Evolutionary conservation across 2,113 vertebrate species (phyloP), one percentile per base, ranked within the genome.

Genomic region (Tachycineta bicolor): DNA sequence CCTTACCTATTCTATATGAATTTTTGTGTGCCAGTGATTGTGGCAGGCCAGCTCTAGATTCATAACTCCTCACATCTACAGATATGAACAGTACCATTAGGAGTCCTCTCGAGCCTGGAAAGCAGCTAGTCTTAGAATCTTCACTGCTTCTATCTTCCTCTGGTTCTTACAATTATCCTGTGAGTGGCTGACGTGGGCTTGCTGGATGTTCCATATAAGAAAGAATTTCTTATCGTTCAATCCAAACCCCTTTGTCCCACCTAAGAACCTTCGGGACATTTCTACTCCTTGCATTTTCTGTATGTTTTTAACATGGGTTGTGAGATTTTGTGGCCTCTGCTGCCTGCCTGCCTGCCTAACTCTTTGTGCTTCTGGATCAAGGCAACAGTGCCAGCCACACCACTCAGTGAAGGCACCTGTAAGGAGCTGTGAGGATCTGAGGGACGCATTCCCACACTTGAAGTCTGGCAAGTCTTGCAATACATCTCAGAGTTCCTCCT

Each of bases 91-190:
- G n/a, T 77, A 70, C 79, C 18, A 22, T 34, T 83, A 67, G 50
- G 87, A 94, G 53, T 62, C 85, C 67, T 87, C 85, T 92, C 67
- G 88, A 93, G 33, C 71, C 59, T 89, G 76, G 68, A 89, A 70
- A 90, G 46, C 79, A 89, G 83, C 43, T 96, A 67, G 80, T 83
- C n/a, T 77, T 55, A 11, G 41, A 77, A 67, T 90, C 43, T 67
- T 69, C 21, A 13, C 55, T 69, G 63, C 68, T 80, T 83, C 79
- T 77, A 63, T 46, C 53, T 85, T 85, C 24, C 37, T 79, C 65
- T 87, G 53, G 69, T 77, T 70, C 58, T 83, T 62, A 6, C 0
- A 15, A 22, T 53, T 31, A 39, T 14, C 19, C 43, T 88, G 11
- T 67, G 31, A 46, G 25, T 73, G 43, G 29, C 68, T 86, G 39